These are phyloP conservation scores for Nasonia longicornis DNA, from an alignment of 1,140 invertebrate species.

Conservation along the genomic window DNA sequence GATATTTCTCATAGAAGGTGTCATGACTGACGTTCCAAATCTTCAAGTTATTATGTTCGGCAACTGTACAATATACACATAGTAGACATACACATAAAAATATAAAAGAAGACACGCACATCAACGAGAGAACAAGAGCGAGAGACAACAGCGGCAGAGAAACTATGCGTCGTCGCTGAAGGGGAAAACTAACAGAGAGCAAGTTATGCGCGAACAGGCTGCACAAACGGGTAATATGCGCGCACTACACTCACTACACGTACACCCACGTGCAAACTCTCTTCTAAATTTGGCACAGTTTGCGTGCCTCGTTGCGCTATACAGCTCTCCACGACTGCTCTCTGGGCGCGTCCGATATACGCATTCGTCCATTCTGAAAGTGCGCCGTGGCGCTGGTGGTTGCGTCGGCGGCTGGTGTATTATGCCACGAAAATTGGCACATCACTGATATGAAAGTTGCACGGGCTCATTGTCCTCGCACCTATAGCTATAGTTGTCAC, in stretches of 20 bases:
- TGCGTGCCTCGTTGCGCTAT: constrained; percentile 45
- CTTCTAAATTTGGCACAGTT: constrained; percentile 56
- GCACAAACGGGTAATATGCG: background rate
- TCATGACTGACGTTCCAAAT: no score
- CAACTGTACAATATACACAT: no score
- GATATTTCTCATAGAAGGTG: no score
- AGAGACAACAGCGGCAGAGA: background rate
- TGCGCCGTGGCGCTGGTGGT: background rate
- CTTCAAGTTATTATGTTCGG: no score
- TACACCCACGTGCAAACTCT: constrained; percentile 6
- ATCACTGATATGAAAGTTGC: constrained; percentile 63
- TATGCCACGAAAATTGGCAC: constrained; percentile 60
- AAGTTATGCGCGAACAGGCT: background rate
- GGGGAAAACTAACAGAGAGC: constrained; percentile 7
- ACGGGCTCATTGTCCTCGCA: constrained; percentile 52
- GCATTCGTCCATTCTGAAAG: constrained; percentile 54
- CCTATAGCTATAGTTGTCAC: background rate
- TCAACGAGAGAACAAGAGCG: no score
- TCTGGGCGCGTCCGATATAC: constrained; percentile 45
- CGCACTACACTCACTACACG: no score
- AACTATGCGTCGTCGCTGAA: background rate
- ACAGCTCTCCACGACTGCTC: background rate
- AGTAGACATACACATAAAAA: no score
- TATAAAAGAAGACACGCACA: no score
- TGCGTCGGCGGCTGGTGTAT: constrained; percentile 42